Percentiles rank a stretch among this genome's conserved stretches.
These are phyloP conservation scores for Listrodromus nycthemerus DNA, from an alignment of 2,888 invertebrate species.

Conservation along the genomic window DNA sequence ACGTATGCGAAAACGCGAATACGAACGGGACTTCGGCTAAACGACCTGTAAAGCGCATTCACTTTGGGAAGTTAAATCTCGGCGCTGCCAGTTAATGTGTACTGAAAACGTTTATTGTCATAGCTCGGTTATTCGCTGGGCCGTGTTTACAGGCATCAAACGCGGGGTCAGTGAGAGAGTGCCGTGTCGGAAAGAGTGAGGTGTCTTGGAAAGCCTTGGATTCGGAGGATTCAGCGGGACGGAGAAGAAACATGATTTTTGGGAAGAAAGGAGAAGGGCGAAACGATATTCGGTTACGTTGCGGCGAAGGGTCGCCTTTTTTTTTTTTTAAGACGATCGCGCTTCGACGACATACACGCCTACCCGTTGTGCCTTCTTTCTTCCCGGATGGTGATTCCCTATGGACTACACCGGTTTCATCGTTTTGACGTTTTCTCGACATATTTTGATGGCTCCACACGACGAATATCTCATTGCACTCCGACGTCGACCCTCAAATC, in stretches of 20 bases:
- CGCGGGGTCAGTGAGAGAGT: neutral
- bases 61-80: conserved; percentile 31
- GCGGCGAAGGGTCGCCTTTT: conserved; percentile 40
- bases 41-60: conserved; percentile 47
- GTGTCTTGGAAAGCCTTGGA: conserved; percentile 4
- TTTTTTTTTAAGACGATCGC: conserved; percentile 3
- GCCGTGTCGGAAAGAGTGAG: neutral
- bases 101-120: conserved; percentile 32
- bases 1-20: neutral
- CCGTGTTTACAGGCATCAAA: neutral
- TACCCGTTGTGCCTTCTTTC: neutral
- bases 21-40: conserved; percentile 12
- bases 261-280: conserved; percentile 13
- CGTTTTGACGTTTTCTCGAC: conserved; percentile 68
- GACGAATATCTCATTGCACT: conserved; percentile 5
- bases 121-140: conserved; percentile 26
- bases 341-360: neutral
- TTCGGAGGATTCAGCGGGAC: neutral
- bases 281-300: conserved; percentile 49
- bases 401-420: neutral
- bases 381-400: conserved; percentile 48
- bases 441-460: conserved; percentile 60
- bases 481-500: conserved; percentile 38
- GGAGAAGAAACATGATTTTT: conserved; percentile 5
- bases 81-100: conserved; percentile 12